Base-by-base conservation (phyloP, 2,888 invertebrate genomes). In the Pyrocoelia pectoralis region DNA sequence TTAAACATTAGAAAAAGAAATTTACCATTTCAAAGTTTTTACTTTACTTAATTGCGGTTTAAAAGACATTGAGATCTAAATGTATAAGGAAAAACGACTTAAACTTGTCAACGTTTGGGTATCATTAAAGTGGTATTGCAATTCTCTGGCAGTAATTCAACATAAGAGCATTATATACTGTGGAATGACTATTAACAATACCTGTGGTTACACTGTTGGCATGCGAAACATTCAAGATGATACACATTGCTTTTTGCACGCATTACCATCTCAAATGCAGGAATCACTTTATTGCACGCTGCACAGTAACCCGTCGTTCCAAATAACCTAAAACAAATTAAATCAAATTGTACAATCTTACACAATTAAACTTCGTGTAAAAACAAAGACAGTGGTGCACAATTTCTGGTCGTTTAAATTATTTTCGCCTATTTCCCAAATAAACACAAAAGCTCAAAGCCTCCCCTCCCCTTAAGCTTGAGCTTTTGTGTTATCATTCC, bases 211-310 rank as follows among this genome's bases (percentile, higher is more conserved):
- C 95, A 95, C 81, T 95, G 94, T 82, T 95, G 95, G 85, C 95
- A 95, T 73, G 95, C 94, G 81, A 95, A 95, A 82, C 95, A 95
- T 82, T 95, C 95, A 82, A 95, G 87, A 83, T 95, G 95, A 84
- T 95, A 95, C 69, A 95, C 95, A 82, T 95, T 94, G 78, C 90
- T 91, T 82, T 92, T 90, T 71, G 94, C 95, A 81, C 94, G 87
- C 95, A 96, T 95, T 75, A 95, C 95, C 94, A 95, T 94, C 84
- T 95, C 95, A 83, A 95, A 95, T 70, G 95, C 94, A 66, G 95
- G 95, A 82, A 95, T 95, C 79, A 91, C 91, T 87, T 95, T 95
- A 83, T 90, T 91, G 84, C 95, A 96, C 60, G 94, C 95, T 72
- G 94, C 91, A 82, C 95, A 95, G 82, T 92, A 92, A 73, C 95